These are phyloP conservation scores for Hypercompe scribonia DNA, from an alignment of 2,888 invertebrate genomes.

Conservation along the genomic window DNA sequence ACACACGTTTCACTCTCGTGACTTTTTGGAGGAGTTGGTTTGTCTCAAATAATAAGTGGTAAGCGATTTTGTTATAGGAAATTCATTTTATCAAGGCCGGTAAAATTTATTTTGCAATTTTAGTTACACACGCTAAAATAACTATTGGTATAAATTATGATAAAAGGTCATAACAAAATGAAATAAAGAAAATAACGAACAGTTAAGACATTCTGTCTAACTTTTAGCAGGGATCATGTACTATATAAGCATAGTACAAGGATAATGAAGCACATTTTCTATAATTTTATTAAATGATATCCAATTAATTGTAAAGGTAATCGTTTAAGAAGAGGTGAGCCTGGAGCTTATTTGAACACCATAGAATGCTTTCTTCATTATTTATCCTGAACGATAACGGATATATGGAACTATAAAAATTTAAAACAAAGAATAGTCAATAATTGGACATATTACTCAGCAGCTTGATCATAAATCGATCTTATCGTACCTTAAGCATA, in stretches of 20 bases:
- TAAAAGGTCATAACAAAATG: too few species aligned
- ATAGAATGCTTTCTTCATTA: background rate
- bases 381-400: background rate
- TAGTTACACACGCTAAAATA: background rate
- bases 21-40: constrained; percentile 62
- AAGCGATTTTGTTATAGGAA: constrained; percentile 2
- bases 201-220: background rate
- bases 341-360: background rate
- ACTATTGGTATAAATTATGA: too few species aligned
- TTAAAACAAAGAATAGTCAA: background rate
- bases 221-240: background rate
- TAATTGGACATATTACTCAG: background rate
- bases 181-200: background rate
- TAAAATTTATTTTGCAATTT: background rate
- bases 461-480: too few species aligned
- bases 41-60: constrained; percentile 42
- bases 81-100: background rate
- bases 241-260: background rate
- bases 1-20: constrained; percentile 82
- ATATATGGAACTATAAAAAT: background rate
- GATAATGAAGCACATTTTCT: background rate
- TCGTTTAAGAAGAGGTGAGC: background rate
- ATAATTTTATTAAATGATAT: background rate
- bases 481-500: too few species aligned
- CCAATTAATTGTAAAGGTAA: background rate